phyloP scores from a whole-genome alignment of 2,113 vertebrate genomes.

The Alces alces region DNA sequence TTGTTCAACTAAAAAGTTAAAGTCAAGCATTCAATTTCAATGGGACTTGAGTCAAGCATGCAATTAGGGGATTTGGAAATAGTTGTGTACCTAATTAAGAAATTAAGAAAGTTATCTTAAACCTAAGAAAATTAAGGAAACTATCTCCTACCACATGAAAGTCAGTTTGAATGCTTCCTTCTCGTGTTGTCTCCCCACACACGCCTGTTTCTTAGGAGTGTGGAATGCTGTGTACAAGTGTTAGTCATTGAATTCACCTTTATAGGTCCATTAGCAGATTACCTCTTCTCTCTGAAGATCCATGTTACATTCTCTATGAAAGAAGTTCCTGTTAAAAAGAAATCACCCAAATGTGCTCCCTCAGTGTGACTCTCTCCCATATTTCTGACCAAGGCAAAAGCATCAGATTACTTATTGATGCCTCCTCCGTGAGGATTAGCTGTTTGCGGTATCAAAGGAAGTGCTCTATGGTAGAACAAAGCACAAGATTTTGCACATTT shows the following conservation, averaged over 20 bases:
- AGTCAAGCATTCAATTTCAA: slow-evolving; percentile 44
- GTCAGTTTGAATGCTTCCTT: not conserved
- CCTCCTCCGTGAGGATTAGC: not conserved
- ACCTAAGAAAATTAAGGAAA: not conserved
- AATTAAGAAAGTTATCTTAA: slow-evolving; percentile 3
- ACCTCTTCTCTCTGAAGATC: not conserved
- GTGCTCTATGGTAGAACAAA: not conserved
- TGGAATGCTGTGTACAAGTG: not conserved
- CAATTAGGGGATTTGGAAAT: slow-evolving; percentile 37
- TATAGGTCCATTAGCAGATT: not conserved
- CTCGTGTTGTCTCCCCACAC: not conserved
- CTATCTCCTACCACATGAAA: not conserved
- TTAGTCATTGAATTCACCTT: not conserved
- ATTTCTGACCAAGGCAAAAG: not conserved
- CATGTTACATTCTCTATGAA: not conserved
- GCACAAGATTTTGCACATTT: not conserved
- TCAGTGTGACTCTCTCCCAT: not conserved
- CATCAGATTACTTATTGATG: not conserved
- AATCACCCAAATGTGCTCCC: not conserved
- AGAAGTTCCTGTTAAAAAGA: not conserved
- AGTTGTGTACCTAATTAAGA: slow-evolving; percentile 1
- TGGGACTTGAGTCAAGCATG: slow-evolving; percentile 1
- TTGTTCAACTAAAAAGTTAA: slow-evolving; percentile 41
- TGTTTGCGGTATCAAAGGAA: not conserved
- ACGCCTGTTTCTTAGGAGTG: not conserved